Conservation (phyloP, 2,888 invertebrate genomes). For the Noctua comes region DNA sequence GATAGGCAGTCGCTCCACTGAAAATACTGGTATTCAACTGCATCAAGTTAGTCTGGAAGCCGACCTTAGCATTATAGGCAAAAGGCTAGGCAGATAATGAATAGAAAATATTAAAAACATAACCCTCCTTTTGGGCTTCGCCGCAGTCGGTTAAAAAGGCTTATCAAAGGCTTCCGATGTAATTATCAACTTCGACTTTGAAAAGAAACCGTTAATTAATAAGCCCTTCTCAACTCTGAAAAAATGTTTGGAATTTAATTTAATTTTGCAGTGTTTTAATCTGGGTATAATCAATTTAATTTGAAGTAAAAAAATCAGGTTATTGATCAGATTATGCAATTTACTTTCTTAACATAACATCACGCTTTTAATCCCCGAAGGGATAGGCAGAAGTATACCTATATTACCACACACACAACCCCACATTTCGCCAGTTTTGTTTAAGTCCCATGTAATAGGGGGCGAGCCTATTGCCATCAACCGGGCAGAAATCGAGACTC, state of each 20-base stretch:
- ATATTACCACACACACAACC: too few relatives aligned
- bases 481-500: too few relatives aligned
- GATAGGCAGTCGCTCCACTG: neutral
- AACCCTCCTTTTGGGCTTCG: too few relatives aligned
- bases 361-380: too few relatives aligned
- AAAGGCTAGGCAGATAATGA: neutral
- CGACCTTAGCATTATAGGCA: neutral
- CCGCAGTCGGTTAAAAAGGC: neutral
- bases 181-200: constrained; percentile 39
- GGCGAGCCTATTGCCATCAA: too few relatives aligned
- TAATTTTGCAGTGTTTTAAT: constrained; percentile 3
- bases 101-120: neutral
- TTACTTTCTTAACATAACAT: neutral
- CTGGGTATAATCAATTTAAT: neutral
- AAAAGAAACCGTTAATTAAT: constrained; percentile 23
- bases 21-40: neutral
- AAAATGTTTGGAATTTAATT: constrained; percentile 7
- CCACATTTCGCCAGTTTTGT: too few relatives aligned
- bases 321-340: neutral
- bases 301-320: neutral
- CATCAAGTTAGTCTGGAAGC: neutral
- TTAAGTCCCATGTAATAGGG: too few relatives aligned
- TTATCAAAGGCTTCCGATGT: constrained; percentile 17
- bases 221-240: constrained; percentile 12
- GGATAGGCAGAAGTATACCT: too few relatives aligned